Conservation (phyloP, 2,113 vertebrate species). For the Oreotrochilus melanogaster region DNA sequence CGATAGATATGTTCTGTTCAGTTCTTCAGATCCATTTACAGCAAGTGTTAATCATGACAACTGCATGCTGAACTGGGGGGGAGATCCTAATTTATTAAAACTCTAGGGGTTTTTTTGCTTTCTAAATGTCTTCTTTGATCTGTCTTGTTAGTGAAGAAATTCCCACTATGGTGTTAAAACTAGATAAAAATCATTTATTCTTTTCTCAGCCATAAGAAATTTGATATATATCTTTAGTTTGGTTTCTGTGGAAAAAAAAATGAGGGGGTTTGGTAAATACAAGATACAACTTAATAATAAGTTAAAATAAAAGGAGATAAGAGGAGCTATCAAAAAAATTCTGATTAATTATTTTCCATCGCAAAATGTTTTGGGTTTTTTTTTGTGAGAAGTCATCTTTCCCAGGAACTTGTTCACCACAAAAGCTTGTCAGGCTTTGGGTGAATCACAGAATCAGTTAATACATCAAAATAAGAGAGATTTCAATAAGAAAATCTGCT, state of each 20-base stretch:
- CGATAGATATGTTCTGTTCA: not conserved
- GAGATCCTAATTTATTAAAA: not conserved
- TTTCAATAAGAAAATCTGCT: not conserved
- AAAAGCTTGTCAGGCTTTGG: not conserved
- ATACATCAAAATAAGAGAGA: not conserved
- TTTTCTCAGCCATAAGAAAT: not conserved
- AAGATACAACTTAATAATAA: no score
- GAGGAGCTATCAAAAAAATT: not conserved
- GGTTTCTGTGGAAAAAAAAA: not conserved
- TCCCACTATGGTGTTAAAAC: not conserved
- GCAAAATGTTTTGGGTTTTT: not conserved
- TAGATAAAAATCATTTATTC: not conserved
- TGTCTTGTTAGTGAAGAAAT: not conserved
- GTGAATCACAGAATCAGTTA: not conserved
- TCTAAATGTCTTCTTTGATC: not conserved
- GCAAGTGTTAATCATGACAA: not conserved
- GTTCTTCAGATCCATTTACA: not conserved
- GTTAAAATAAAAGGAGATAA: no score
- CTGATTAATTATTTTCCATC: not conserved
- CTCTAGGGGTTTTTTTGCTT: not conserved
- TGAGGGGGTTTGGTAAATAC: not conserved
- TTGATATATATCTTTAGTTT: not conserved
- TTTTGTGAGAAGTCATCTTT: not conserved
- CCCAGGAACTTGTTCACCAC: not conserved
- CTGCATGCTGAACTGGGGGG: not conserved